These are phyloP conservation scores for Onychostruthus taczanowskii DNA, from an alignment of 2,113 vertebrate genomes.

Conservation along the genomic window DNA sequence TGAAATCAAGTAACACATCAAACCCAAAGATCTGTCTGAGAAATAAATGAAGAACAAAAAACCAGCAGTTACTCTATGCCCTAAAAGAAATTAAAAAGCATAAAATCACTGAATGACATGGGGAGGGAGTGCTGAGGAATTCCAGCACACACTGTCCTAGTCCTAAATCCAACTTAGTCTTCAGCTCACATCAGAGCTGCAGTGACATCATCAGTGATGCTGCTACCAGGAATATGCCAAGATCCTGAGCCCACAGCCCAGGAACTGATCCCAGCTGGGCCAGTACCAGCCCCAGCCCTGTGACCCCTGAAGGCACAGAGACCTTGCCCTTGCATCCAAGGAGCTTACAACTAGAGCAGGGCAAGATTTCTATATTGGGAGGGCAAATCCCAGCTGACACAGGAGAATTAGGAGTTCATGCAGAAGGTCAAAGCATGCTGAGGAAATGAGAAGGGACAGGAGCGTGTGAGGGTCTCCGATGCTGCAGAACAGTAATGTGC, in stretches of 20 bases:
- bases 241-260: background rate
- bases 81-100: background rate
- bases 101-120: background rate
- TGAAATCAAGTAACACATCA: background rate
- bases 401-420: slow-evolving; percentile 14
- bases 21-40: background rate
- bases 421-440: background rate
- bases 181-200: background rate
- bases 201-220: background rate
- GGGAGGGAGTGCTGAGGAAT: background rate
- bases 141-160: background rate
- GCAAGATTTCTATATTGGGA: slow-evolving; percentile 35
- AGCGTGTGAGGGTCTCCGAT: background rate
- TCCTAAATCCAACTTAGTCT: background rate
- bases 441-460: background rate
- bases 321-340: slow-evolving; percentile 29
- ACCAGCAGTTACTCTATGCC: no score
- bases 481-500: background rate
- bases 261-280: background rate
- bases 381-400: slow-evolving; percentile 51
- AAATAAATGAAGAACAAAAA: background rate
- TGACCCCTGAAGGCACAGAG: background rate
- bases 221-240: background rate
- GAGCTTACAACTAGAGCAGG: slow-evolving; percentile 31
- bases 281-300: background rate